Evolutionary conservation across 1,140 invertebrate species (phyloP).

Genomic region (Potamilus streckersoni): DNA sequence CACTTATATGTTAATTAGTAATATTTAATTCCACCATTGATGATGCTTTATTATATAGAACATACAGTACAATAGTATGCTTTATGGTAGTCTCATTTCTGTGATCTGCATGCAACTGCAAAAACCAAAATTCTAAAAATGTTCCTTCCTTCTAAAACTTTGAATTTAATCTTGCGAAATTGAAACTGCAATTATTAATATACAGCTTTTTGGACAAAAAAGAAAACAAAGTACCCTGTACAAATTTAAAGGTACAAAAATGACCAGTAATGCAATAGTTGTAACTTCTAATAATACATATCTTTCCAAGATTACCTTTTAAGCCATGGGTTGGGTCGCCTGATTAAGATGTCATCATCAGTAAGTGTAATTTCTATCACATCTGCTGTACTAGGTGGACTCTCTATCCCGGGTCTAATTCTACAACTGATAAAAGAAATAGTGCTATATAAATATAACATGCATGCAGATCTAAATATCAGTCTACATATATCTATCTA

Average conservation of each 20-base stretch:
- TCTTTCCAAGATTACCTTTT: slow-evolving; percentile 44
- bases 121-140: too few relatives aligned
- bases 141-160: too few relatives aligned
- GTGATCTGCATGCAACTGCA: too few relatives aligned
- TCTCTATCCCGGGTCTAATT: slow-evolving; percentile 41
- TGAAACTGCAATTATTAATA: neutral
- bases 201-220: neutral
- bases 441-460: neutral
- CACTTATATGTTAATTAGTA: too few relatives aligned
- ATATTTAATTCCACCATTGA: too few relatives aligned
- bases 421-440: slow-evolving; percentile 46
- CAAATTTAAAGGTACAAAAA: neutral
- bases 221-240: neutral
- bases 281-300: neutral
- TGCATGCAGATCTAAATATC: too few relatives aligned
- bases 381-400: slow-evolving; percentile 59
- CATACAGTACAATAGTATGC: too few relatives aligned
- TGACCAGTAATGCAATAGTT: neutral
- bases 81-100: too few relatives aligned
- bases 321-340: slow-evolving; percentile 60
- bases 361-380: slow-evolving; percentile 59
- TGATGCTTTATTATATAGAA: too few relatives aligned
- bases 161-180: slow-evolving; percentile 2
- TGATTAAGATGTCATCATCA: slow-evolving; percentile 57
- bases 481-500: too few relatives aligned